Base-by-base conservation (phyloP, 2,797 vertebrate species). In the Psittacula derbiana region DNA sequence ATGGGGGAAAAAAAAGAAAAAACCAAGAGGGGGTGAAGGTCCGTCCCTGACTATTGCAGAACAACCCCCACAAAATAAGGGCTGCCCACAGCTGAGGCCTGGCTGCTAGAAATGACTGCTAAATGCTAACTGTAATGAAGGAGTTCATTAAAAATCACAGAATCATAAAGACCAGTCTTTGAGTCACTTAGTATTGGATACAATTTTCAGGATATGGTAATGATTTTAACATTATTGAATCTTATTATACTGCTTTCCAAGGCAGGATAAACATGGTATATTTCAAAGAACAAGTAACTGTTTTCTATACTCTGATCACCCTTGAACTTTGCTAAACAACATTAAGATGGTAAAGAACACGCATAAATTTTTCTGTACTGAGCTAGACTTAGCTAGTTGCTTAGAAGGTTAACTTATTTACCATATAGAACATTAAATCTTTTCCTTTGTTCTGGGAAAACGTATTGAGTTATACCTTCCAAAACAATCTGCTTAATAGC, bases 371-470 rank as follows among this genome's bases (percentile, higher is more conserved):
- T 80, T 88, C 65, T 82, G 46, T 27, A 50, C 18, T 18, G 27
- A 90, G 24, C 61, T 41, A 64, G n/a, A 27, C 12, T 31, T 67
- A 7, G 17, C 21, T 47, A 94, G 41, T 43, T 86, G 38, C 81
- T 93, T 38, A 83, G 61, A 93, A 85, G 11, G 62, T 11, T 66
- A 94, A 80, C 33, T 61, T 80, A 92, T 80, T 88, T 90, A 69
- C 53, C 82, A 70, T 61, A 49, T 49, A 93, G 36, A 69, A 90
- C n/a, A 46, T 80, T 66, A 70, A 78, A 70, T 83, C 1, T 82
- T 92, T 71, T 71, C 66, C 64, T 96, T 91, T 88, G 55, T 93
- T 90, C 95, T 83, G 47, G 76, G 65, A 85, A 95, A 88, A 74
- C 13, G 44, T 50, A 93, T 27, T 41, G 53, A 92, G 41, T 71